Conservation (phyloP, 2,888 invertebrate genomes). For the Heliconius erato region DNA sequence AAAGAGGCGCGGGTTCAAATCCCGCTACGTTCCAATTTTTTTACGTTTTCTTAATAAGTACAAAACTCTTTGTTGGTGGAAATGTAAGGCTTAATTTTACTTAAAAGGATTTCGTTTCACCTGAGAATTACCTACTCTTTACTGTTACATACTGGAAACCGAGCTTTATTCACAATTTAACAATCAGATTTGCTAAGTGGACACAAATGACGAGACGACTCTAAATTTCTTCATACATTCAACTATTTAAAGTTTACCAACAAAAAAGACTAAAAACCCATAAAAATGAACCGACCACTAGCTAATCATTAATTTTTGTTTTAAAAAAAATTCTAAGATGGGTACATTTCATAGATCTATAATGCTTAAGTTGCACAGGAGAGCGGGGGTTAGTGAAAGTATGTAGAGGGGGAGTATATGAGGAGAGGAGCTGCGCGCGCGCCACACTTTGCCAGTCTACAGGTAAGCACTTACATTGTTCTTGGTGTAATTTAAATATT, state of each 20-base stretch:
- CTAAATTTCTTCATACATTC: not conserved
- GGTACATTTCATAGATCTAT: slow-evolving; percentile 47
- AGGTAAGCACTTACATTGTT: slow-evolving; percentile 69
- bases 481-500: not conserved
- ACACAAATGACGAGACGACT: not conserved
- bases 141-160: not conserved
- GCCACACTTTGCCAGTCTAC: slow-evolving; percentile 73
- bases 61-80: too few species aligned
- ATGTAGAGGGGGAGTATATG: slow-evolving; percentile 69
- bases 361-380: slow-evolving; percentile 56
- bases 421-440: slow-evolving; percentile 71
- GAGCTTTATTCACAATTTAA: not conserved
- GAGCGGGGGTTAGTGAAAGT: slow-evolving; percentile 57
- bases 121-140: too few species aligned
- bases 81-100: too few species aligned
- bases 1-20: too few species aligned
- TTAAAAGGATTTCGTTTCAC: too few species aligned
- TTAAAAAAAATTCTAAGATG: not conserved
- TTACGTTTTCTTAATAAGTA: too few species aligned
- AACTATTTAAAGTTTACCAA: not conserved
- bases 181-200: not conserved
- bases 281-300: not conserved
- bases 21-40: too few species aligned
- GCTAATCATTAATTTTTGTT: not conserved
- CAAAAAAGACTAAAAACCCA: not conserved